phyloP scores from a whole-genome alignment of 37 sponge, comb jelly and placozoan species.

The Mnemiopsis leidyi region DNA sequence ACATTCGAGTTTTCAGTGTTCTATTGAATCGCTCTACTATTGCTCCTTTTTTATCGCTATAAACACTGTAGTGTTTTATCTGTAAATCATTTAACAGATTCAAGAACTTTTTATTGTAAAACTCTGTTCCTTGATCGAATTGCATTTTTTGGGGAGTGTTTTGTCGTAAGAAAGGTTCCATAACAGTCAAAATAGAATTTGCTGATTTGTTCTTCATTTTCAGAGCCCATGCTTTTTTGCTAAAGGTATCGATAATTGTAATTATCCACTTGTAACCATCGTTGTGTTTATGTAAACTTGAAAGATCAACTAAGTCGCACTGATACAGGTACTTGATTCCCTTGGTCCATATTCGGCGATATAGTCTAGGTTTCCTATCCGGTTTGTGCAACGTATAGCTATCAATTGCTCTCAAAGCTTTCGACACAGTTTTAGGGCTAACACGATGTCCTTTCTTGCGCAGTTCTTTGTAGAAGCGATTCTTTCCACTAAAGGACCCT shows the following conservation, averaged over 20 bases:
- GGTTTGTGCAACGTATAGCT: conserved; percentile 18
- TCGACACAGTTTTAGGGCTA: neutral
- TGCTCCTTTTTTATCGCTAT: neutral
- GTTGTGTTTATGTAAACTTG: neutral
- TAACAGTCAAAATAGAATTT: neutral
- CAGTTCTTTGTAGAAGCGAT: neutral
- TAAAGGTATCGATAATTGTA: conserved; percentile 43
- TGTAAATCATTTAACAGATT: neutral
- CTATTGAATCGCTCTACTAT: conserved; percentile 55
- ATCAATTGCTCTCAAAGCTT: neutral
- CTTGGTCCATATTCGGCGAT: neutral
- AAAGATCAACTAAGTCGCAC: neutral
- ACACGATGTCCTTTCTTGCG: neutral
- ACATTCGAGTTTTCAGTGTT: conserved; percentile 38
- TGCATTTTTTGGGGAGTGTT: conserved; percentile 31
- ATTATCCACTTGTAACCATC: conserved; percentile 12
- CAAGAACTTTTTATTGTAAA: neutral
- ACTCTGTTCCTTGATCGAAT: neutral
- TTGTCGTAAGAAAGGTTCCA: conserved; percentile 14
- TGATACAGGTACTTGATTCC: conserved; percentile 30
- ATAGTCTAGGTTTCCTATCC: neutral
- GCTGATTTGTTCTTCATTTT: conserved; percentile 44
- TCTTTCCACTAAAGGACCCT: neutral
- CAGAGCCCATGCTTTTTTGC: conserved; percentile 12
- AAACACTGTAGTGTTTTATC: neutral